Evolutionary conservation across 2,113 vertebrate species (phyloP).

Genomic region (human): DNA sequence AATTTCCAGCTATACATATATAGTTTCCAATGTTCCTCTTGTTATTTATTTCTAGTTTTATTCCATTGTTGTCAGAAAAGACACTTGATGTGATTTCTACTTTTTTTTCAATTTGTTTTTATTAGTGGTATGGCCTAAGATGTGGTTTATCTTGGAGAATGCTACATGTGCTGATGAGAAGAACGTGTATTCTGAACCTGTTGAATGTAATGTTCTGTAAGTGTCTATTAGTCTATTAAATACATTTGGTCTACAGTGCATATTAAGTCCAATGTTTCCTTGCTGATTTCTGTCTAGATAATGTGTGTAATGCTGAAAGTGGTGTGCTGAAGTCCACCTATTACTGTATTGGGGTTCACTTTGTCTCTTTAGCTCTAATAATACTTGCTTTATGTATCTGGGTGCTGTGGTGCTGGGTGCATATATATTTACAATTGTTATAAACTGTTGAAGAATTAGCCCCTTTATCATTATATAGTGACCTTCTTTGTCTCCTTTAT

Average conservation of each 20-base stretch:
- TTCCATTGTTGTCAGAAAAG: not conserved
- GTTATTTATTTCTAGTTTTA: not conserved
- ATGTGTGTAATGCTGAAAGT: not conserved
- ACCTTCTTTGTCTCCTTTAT: not conserved
- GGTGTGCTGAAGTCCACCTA: not conserved
- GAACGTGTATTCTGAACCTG: not conserved
- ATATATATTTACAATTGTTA: not conserved
- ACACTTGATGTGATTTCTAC: not conserved
- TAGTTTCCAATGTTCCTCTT: not conserved
- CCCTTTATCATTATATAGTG: not conserved
- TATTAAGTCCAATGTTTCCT: not conserved
- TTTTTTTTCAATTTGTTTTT: not conserved
- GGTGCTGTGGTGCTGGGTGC: not conserved
- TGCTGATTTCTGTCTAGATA: not conserved
- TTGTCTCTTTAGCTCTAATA: not conserved
- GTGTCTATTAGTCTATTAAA: not conserved
- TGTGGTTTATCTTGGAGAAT: not conserved
- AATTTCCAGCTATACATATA: not conserved
- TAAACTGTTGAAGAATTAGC: not conserved
- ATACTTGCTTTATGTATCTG: not conserved
- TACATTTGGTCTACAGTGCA: not conserved
- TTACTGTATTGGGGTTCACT: not conserved
- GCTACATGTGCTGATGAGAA: not conserved
- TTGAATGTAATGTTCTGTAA: not conserved
- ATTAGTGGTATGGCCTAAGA: no score